Conservation (phyloP, 2,888 invertebrate species). For the Dicyrtomina minuta region DNA sequence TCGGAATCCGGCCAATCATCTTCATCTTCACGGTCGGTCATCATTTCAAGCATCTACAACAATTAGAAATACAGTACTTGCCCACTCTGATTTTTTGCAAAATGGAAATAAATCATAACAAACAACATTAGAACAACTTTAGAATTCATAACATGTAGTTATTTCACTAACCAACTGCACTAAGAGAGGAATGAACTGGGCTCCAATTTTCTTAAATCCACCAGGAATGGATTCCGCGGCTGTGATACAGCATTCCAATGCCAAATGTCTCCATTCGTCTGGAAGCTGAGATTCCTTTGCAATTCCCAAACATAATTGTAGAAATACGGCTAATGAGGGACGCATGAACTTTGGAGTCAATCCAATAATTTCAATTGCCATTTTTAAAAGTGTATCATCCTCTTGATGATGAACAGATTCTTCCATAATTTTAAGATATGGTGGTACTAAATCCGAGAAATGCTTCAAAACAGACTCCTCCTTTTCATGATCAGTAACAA, state of each 20-base stretch:
- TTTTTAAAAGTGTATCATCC: slow-evolving; percentile 88
- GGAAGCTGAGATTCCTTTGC: slow-evolving; percentile 40
- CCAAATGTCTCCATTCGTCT: slow-evolving; percentile 50
- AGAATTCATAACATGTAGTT: background rate
- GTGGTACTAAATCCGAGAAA: slow-evolving; percentile 78
- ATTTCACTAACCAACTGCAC: slow-evolving; percentile 53
- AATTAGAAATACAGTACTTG: no score
- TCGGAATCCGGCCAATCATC: slow-evolving; percentile 67
- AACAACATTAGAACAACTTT: no score
- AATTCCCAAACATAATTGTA: slow-evolving; percentile 73
- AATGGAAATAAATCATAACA: slow-evolving; percentile 60
- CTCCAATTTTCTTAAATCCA: slow-evolving; percentile 90
- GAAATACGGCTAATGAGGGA: slow-evolving; percentile 79
- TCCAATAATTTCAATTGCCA: slow-evolving; percentile 91
- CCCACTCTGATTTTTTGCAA: no score
- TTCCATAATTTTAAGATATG: slow-evolving; percentile 54
- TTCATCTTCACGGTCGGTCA: slow-evolving; percentile 95
- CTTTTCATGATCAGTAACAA: slow-evolving; percentile 89
- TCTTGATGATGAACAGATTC: slow-evolving; percentile 59
- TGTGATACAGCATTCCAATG: slow-evolving; percentile 63
- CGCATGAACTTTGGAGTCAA: slow-evolving; percentile 88
- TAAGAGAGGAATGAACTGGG: slow-evolving; percentile 70
- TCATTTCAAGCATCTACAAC: slow-evolving; percentile 84
- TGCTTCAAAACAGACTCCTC: slow-evolving; percentile 86
- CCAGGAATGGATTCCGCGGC: slow-evolving; percentile 93